phyloP scores from a whole-genome alignment of 92 coral and sea anemone species.

The Palythoa grandis region DNA sequence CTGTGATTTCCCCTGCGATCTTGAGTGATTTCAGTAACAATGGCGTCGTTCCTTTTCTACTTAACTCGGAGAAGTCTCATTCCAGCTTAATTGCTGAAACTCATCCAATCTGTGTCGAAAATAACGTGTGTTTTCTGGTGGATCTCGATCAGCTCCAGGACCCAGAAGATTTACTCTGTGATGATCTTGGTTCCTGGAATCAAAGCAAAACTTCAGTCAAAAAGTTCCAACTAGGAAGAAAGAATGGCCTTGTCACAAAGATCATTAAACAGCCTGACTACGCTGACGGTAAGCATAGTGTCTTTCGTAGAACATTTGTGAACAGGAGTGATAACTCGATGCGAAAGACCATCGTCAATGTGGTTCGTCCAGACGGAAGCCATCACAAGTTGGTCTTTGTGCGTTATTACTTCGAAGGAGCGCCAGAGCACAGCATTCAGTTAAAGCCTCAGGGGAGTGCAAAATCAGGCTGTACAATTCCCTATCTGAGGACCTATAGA shows the following conservation, averaged over 20 bases:
- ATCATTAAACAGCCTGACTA: constrained; percentile 39
- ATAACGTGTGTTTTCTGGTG: constrained; percentile 44
- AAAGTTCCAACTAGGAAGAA: constrained; percentile 19
- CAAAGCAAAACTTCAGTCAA: constrained; percentile 50
- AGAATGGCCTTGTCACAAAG: constrained; percentile 13
- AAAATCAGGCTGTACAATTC: constrained; percentile 29
- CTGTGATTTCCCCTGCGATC: constrained; percentile 2
- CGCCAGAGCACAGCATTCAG: constrained; percentile 47
- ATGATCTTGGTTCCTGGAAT: constrained; percentile 63
- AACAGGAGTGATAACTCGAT: constrained; percentile 53
- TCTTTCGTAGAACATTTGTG: constrained; percentile 35
- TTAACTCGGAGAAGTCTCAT: constrained; percentile 27
- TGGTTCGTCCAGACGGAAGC: constrained; percentile 39
- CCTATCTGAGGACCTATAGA: constrained; percentile 60
- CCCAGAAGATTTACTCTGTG: constrained; percentile 60
- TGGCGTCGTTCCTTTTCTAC: constrained; percentile 36
- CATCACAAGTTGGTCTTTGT: constrained; percentile 59
- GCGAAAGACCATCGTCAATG: constrained; percentile 54
- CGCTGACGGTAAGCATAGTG: constrained; percentile 6
- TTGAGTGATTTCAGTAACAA: constrained; percentile 10
- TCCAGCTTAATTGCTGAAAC: constrained; percentile 22
- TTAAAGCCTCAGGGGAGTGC: constrained; percentile 60
- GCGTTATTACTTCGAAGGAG: constrained; percentile 57
- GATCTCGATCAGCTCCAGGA: constrained; percentile 54
- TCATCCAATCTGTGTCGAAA: constrained; percentile 35